Conservation (phyloP, 1,140 invertebrate genomes). For the Cepaea nemoralis region DNA sequence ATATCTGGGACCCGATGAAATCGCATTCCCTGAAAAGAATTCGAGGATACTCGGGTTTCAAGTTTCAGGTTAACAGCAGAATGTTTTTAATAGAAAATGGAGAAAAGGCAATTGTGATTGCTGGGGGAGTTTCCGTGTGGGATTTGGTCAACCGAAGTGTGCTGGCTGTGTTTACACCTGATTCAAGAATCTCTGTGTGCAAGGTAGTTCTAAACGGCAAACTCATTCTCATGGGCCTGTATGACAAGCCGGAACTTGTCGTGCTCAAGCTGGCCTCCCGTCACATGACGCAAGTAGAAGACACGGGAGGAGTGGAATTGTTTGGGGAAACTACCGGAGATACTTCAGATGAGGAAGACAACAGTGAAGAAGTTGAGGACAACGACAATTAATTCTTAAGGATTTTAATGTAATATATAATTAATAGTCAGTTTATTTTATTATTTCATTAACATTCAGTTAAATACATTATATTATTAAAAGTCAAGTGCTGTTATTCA, state of each 20-base stretch:
- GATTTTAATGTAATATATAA: too few species aligned
- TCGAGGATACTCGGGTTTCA: slow-evolving; percentile 57
- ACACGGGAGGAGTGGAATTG: slow-evolving; percentile 54
- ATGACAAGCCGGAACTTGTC: slow-evolving; percentile 75
- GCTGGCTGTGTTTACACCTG: slow-evolving; percentile 84
- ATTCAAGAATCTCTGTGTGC: slow-evolving; percentile 81
- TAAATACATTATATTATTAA: background rate
- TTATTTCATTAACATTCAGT: slow-evolving; percentile 75
- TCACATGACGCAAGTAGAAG: slow-evolving; percentile 44
- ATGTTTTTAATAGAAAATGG: slow-evolving; percentile 65
- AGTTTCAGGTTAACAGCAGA: slow-evolving; percentile 58
- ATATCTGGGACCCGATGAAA: slow-evolving; percentile 68
- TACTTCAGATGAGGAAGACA: slow-evolving; percentile 62
- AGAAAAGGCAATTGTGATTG: slow-evolving; percentile 63
- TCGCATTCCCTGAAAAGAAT: slow-evolving; percentile 52
- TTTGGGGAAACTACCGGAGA: slow-evolving; percentile 63
- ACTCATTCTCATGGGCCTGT: slow-evolving; percentile 78
- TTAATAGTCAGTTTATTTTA: slow-evolving; percentile 70
- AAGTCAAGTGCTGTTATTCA: too few species aligned
- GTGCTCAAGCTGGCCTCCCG: slow-evolving; percentile 73
- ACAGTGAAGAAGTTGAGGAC: slow-evolving; percentile 51
- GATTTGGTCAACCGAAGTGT: slow-evolving; percentile 75
- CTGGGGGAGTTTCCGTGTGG: slow-evolving; percentile 70
- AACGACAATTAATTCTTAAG: slow-evolving; percentile 43
- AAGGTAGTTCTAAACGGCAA: slow-evolving; percentile 82